Evolutionary conservation across 1,140 invertebrate species (phyloP).

Genomic region (Schlechtendalia chinensis): DNA sequence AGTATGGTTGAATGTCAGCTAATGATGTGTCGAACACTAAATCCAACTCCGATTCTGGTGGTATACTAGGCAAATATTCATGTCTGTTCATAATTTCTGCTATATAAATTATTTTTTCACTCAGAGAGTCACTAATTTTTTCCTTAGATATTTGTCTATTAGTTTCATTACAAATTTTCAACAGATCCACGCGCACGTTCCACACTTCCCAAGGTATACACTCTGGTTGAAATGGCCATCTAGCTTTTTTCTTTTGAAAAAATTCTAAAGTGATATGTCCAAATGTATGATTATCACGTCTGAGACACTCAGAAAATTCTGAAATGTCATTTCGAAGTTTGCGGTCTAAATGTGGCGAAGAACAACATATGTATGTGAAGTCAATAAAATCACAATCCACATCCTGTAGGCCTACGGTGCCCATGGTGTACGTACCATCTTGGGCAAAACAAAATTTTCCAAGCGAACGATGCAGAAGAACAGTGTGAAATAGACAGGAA

Average conservation of each 20-base stretch:
- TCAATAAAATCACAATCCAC: slow-evolving; percentile 97
- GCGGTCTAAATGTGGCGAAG: slow-evolving; percentile 73
- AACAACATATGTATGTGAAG: slow-evolving; percentile 93
- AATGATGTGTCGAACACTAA: slow-evolving; percentile 91
- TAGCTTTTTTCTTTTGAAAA: slow-evolving; percentile 84
- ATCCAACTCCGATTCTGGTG: slow-evolving; percentile 86
- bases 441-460: slow-evolving; percentile 94
- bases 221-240: slow-evolving; percentile 83
- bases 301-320: slow-evolving; percentile 79
- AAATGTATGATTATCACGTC: slow-evolving; percentile 69
- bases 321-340: slow-evolving; percentile 78
- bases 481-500: slow-evolving; percentile 89
- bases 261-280: slow-evolving; percentile 93
- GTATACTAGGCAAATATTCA: slow-evolving; percentile 94
- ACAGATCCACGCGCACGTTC: slow-evolving; percentile 87
- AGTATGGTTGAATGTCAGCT: slow-evolving; percentile 90
- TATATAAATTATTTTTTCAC: slow-evolving; percentile 90
- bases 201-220: slow-evolving; percentile 97
- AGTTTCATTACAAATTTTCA: slow-evolving; percentile 82
- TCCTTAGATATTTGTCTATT: slow-evolving; percentile 84
- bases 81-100: slow-evolving; percentile 92
- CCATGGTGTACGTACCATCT: slow-evolving; percentile 91
- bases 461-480: slow-evolving; percentile 88
- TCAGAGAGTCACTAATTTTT: slow-evolving; percentile 84
- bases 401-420: slow-evolving; percentile 91